Evolutionary conservation across 2,888 invertebrate species (phyloP).

Genomic region (Petrolisthes cinctipes): DNA sequence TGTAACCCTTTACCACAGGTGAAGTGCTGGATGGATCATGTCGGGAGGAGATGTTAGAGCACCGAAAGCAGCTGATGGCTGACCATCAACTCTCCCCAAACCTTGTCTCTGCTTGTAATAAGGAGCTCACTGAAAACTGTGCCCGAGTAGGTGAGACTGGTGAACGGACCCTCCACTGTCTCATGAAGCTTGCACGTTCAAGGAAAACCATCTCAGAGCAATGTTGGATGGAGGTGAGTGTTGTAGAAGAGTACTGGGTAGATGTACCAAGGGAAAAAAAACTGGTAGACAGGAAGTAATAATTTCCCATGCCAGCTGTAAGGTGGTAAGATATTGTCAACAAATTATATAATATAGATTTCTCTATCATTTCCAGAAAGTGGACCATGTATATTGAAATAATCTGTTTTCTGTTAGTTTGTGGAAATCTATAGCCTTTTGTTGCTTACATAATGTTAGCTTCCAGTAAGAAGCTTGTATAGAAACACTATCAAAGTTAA

Average conservation of each 20-base stretch:
- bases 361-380: too few relatives aligned
- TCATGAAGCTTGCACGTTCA: conserved; percentile 88
- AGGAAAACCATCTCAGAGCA: conserved; percentile 77
- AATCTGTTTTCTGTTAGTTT: too few relatives aligned
- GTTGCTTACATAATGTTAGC: too few relatives aligned
- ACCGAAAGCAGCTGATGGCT: conserved; percentile 90
- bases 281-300: too few relatives aligned
- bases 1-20: conserved; percentile 4
- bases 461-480: too few relatives aligned
- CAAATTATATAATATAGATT: too few relatives aligned
- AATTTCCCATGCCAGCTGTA: too few relatives aligned
- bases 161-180: conserved; percentile 93
- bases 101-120: conserved; percentile 74
- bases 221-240: conserved; percentile 81
- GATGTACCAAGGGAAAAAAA: background rate
- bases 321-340: too few relatives aligned
- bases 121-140: conserved; percentile 51
- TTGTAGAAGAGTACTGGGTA: background rate
- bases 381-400: too few relatives aligned
- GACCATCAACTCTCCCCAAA: conserved; percentile 95
- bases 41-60: conserved; percentile 88
- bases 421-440: too few relatives aligned
- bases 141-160: conserved; percentile 76
- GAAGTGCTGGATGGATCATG: conserved; percentile 79
- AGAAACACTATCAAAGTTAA: too few relatives aligned